Conservation (phyloP, 2,797 vertebrate species). For the Falco columbarius region DNA sequence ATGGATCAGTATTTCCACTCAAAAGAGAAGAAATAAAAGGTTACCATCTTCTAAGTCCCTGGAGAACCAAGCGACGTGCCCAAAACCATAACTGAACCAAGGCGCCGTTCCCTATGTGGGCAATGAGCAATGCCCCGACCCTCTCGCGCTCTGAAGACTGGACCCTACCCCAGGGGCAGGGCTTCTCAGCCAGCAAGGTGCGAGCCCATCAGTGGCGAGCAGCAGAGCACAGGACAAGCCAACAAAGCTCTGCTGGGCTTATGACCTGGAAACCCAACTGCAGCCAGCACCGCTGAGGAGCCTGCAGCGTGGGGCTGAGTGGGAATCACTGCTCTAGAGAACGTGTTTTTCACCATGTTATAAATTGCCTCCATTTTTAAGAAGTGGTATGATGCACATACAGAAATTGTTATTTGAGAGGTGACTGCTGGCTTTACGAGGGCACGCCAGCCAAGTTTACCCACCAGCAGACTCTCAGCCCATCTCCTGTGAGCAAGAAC, state of each 20-base stretch:
- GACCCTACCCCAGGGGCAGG: background rate
- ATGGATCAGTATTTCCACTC: background rate
- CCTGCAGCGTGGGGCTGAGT: background rate
- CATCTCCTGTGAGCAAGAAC: background rate
- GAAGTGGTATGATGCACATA: background rate
- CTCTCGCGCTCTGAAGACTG: rapidly evolving
- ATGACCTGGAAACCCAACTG: background rate
- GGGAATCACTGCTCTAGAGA: background rate
- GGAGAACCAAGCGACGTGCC: background rate
- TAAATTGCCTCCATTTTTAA: background rate
- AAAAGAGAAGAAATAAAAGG: background rate
- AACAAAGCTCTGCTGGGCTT: background rate
- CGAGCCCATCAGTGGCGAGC: background rate
- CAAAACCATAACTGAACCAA: background rate
- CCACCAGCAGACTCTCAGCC: background rate
- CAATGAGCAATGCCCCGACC: background rate
- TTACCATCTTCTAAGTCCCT: background rate
- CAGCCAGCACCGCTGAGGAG: background rate
- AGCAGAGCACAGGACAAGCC: background rate
- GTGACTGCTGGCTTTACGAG: background rate
- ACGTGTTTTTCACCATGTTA: rapidly evolving
- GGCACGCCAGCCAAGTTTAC: background rate
- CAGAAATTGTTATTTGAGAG: background rate
- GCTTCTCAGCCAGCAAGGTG: background rate
- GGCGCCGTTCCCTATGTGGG: rapidly evolving